These are phyloP conservation scores for Ciconia boyciana DNA, from an alignment of 2,113 vertebrate genomes.

Conservation along the genomic window DNA sequence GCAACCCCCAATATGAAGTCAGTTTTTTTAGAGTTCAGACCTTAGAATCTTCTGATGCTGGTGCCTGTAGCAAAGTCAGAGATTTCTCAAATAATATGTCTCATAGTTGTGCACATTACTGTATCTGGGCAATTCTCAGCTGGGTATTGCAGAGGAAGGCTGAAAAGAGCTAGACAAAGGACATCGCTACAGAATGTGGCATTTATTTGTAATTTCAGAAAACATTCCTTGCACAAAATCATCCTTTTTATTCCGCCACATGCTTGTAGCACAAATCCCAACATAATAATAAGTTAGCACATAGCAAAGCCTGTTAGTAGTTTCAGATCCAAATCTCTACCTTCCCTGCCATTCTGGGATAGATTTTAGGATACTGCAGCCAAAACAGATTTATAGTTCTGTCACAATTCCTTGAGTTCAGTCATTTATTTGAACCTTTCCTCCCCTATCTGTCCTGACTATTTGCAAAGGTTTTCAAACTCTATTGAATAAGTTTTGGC, in stretches of 20 bases:
- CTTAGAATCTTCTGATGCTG: background rate
- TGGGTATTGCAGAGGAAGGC: background rate
- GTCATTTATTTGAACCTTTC: background rate
- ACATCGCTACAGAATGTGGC: background rate
- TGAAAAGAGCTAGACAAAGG: conserved; percentile 2
- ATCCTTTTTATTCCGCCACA: background rate
- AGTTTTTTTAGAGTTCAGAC: background rate
- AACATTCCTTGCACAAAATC: background rate
- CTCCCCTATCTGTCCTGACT: background rate
- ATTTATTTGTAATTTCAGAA: conserved; percentile 31
- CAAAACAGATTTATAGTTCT: background rate
- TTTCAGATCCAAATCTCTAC: conserved; percentile 25
- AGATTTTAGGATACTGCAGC: background rate
- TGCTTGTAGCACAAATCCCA: background rate
- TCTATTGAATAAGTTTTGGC: background rate
- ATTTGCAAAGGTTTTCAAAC: conserved; percentile 28
- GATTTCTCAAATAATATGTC: conserved; percentile 15
- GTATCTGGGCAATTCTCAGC: background rate
- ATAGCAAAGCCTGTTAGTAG: background rate
- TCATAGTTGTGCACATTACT: background rate
- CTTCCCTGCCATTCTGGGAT: background rate
- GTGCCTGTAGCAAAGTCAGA: conserved; percentile 16
- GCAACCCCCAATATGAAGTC: background rate
- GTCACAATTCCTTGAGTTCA: background rate
- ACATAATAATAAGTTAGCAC: background rate